Base-by-base conservation (phyloP, 2,888 invertebrate species). In the Leptarthrus brevirostris region DNA sequence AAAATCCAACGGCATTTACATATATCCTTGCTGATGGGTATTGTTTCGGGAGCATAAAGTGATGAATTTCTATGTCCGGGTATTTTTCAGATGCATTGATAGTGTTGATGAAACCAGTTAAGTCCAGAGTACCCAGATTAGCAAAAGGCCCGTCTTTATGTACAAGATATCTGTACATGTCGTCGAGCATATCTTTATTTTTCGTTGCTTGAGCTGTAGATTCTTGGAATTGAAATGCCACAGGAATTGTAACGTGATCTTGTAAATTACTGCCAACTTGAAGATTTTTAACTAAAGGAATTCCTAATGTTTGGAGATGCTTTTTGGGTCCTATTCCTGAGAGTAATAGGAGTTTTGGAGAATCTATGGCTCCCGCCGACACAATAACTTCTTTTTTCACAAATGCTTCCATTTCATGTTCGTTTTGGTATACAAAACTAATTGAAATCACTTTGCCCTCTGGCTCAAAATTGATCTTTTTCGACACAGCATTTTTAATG, bases 201-300 rank as follows among this genome's bases (percentile, higher is more conserved):
- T 76, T 64, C 0, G 64, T 8, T n/a, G 74, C 47, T 3, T 66
- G n/a, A 0, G 76, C 71, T 10, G 18, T 73, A 3, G 75, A 72
- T 1, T 73, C 75, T 1, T 87, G 86, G 78, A 88, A 83, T 54
- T 77, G 77, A 10, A 79, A 74, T 10, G 78, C 69, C 2, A 80
- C 0, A 3, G 77, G 77, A 3, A 90, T 86, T 0, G 89, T 90
- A 44, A 91, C 88, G 81, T 94, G 93, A 80, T 94, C 93, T 83
- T 93, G 93, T 0, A 93, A 85, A 80, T 93, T 92, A 77, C 90
- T 87, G 1, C 92, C 92, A 0, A 93, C 92, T 73, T 52, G 34
- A n/a, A 80, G 70, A 52, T 80, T 73, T 3, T 76, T 74, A 4
- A 79, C n/a, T 2, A 80, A 72, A 1, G 78, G 78, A 54, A 81